These are phyloP conservation scores for Mastomys coucha DNA, from an alignment of 2,113 vertebrate species.

Conservation along the genomic window DNA sequence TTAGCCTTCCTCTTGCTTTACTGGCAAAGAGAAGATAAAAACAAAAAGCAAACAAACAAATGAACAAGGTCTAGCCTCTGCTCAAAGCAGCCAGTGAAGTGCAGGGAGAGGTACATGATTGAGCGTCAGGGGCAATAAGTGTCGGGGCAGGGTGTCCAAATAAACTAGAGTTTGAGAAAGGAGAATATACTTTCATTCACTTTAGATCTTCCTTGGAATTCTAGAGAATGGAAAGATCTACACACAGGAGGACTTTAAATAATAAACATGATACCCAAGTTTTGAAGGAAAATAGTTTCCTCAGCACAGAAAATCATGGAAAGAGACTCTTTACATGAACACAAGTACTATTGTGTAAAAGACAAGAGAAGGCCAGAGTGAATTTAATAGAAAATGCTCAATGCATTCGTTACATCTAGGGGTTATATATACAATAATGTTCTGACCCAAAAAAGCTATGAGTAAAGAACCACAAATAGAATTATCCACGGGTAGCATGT, in stretches of 20 bases:
- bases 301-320: background rate
- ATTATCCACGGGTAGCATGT: fast-evolving
- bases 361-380: background rate
- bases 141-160: fast-evolving
- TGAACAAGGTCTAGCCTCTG: background rate
- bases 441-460: background rate
- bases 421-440: background rate
- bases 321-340: background rate
- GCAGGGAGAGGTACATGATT: fast-evolving
- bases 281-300: background rate
- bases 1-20: background rate
- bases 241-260: background rate
- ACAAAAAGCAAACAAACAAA: background rate
- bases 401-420: background rate
- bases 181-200: background rate
- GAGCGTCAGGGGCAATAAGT: fast-evolving
- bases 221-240: background rate
- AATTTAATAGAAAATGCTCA: background rate
- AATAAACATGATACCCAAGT: background rate
- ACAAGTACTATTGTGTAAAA: background rate
- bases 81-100: background rate
- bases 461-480: background rate
- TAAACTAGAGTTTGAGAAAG: background rate
- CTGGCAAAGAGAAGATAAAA: background rate
- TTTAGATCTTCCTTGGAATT: background rate